Evolutionary conservation across 2,888 invertebrate genomes (phyloP).

Genomic region (Lissonota sp.): DNA sequence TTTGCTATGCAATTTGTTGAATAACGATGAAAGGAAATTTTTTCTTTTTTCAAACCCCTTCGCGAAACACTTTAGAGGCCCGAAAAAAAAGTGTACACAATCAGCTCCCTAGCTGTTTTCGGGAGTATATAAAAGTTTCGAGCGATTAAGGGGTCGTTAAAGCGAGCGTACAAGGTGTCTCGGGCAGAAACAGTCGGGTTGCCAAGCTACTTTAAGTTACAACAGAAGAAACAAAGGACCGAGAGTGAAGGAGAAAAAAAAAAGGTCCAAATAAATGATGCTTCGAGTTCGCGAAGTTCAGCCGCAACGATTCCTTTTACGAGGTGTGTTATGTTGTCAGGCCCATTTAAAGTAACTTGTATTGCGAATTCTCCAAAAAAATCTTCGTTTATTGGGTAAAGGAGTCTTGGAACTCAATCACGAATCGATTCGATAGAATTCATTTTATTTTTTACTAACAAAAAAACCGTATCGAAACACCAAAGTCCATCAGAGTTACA

Average conservation of each 20-base stretch:
- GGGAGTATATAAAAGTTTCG: neutral
- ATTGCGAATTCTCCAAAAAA: too few species aligned
- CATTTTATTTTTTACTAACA: too few species aligned
- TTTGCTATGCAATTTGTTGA: too few species aligned
- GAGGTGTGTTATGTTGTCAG: conserved; percentile 10
- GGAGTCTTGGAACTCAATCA: too few species aligned
- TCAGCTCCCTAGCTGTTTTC: neutral
- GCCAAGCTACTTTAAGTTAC: neutral
- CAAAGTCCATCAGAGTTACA: too few species aligned
- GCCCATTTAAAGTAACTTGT: neutral
- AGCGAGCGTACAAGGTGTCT: neutral
- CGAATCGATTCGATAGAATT: too few species aligned
- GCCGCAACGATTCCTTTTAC: conserved; percentile 22
- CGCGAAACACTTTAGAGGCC: too few species aligned
- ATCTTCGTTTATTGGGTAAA: too few species aligned
- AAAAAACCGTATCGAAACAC: too few species aligned
- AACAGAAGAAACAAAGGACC: neutral
- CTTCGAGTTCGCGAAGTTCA: neutral
- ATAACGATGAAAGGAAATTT: too few species aligned
- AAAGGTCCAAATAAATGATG: neutral
- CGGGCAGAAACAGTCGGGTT: neutral
- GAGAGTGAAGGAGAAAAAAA: neutral
- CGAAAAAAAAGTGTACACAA: neutral
- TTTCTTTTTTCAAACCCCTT: too few species aligned
- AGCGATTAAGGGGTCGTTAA: conserved; percentile 1